A percentile compares a stretch with the other conserved stretches of the same genome.
phyloP scores from a whole-genome alignment of 2,888 invertebrate genomes.

The Venusia cambrica region DNA sequence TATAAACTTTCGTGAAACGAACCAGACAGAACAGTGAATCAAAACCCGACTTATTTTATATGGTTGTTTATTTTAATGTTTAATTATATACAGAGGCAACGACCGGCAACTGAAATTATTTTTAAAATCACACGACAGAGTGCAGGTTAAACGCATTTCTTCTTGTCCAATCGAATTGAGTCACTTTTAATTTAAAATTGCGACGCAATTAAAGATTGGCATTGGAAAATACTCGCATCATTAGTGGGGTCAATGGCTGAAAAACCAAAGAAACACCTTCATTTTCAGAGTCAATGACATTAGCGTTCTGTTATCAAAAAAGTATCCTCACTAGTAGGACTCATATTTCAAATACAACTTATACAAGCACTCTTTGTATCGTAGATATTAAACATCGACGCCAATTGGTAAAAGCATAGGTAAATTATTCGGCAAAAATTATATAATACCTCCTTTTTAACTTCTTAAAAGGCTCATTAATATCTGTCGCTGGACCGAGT shows the following conservation, averaged over 20 bases:
- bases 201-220: constrained; percentile 24
- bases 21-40: constrained; percentile 55
- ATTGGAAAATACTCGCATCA: constrained; percentile 23
- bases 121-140: constrained; percentile 35
- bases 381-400: too few relatives aligned
- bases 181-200: constrained; percentile 22
- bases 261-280: too few relatives aligned
- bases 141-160: constrained; percentile 30
- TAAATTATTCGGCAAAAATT: too few relatives aligned
- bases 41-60: constrained; percentile 67
- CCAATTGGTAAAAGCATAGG: too few relatives aligned
- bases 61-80: constrained; percentile 73
- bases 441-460: too few relatives aligned
- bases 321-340: too few relatives aligned
- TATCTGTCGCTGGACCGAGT: too few relatives aligned
- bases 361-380: too few relatives aligned
- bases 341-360: too few relatives aligned
- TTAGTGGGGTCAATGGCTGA: constrained; percentile 23
- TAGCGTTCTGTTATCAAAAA: too few relatives aligned
- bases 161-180: constrained; percentile 23
- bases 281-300: too few relatives aligned
- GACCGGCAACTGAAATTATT: constrained; percentile 47
- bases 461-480: too few relatives aligned
- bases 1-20: constrained; percentile 46
- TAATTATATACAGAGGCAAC: constrained; percentile 74